Evolutionary conservation across 1,140 invertebrate species (phyloP).

Genomic region (Carcinoscorpius rotundicauda): DNA sequence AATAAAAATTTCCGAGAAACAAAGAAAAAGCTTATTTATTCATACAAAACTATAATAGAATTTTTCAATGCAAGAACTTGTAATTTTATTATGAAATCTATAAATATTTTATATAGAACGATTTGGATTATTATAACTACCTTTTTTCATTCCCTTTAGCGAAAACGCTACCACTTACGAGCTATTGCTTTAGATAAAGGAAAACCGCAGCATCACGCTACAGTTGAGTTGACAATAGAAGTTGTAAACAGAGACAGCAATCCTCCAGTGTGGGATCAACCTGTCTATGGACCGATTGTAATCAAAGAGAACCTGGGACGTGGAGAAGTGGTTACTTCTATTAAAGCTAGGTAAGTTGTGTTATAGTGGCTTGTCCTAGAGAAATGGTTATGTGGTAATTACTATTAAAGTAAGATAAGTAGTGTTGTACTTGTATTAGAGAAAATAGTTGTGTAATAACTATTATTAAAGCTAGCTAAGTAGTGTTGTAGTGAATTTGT

Average conservation of each 20-base stretch:
- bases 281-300: conserved; percentile 86
- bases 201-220: conserved; percentile 69
- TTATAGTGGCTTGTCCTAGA: no score
- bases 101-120: no score
- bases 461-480: no score
- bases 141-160: conserved; percentile 45
- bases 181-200: conserved; percentile 87
- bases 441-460: no score
- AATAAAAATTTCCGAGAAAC: neutral
- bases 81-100: no score
- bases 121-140: no score
- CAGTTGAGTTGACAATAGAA: conserved; percentile 92
- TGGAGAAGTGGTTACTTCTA: conserved; percentile 88
- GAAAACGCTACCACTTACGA: conserved; percentile 84
- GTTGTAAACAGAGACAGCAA: conserved; percentile 96
- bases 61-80: no score
- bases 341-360: conserved; percentile 78
- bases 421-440: no score
- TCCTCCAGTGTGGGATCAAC: conserved; percentile 86
- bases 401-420: no score
- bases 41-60: no score
- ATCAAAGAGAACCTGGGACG: conserved; percentile 96
- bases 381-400: no score
- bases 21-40: neutral
- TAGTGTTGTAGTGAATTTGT: no score